A percentile compares a stretch with the other conserved stretches of the same genome.
Conservation (phyloP, 30 jellyfish, hydroid and myxozoan genomes). For the Sanderia malayensis region DNA sequence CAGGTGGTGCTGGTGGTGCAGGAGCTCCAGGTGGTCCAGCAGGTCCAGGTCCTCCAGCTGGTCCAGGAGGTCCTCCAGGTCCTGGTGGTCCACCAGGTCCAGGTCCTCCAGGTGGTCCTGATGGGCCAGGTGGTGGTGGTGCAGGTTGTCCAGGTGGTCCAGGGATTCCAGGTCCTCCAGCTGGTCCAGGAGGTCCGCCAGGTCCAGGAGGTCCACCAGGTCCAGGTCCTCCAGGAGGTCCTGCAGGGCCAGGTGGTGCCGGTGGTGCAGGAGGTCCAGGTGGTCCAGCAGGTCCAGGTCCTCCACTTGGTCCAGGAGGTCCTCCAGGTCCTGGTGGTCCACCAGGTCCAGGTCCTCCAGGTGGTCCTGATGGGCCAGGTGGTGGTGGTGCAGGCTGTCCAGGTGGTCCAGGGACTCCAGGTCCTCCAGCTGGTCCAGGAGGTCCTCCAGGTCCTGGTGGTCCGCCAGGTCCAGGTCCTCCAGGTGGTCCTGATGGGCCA, state of each 20-base stretch:
- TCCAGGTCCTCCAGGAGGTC: slow-evolving; percentile 91
- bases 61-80: slow-evolving; percentile 68
- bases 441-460: slow-evolving; percentile 66
- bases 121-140: slow-evolving; percentile 92
- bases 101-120: slow-evolving; percentile 78
- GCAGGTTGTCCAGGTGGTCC: slow-evolving; percentile 97
- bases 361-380: slow-evolving; percentile 64
- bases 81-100: slow-evolving; percentile 70
- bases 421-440: slow-evolving; percentile 66
- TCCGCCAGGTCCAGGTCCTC: slow-evolving; percentile 57
- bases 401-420: slow-evolving; percentile 73
- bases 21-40: slow-evolving; percentile 58
- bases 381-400: slow-evolving; percentile 73
- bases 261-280: slow-evolving; percentile 83
- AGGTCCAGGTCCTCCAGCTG: slow-evolving; percentile 66
- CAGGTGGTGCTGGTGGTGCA: slow-evolving; percentile 66
- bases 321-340: slow-evolving; percentile 81
- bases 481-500: slow-evolving; percentile 77
- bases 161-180: slow-evolving; percentile 96
- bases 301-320: slow-evolving; percentile 88
- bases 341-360: slow-evolving; percentile 70
- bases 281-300: slow-evolving; percentile 74
- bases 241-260: slow-evolving; percentile 81
- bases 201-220: slow-evolving; percentile 84
- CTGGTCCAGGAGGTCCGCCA: slow-evolving; percentile 88